Evolutionary conservation across 2,797 vertebrate genomes (phyloP), one percentile per base, ranked within the genome.

Genomic region (Lagodon rhomboides): DNA sequence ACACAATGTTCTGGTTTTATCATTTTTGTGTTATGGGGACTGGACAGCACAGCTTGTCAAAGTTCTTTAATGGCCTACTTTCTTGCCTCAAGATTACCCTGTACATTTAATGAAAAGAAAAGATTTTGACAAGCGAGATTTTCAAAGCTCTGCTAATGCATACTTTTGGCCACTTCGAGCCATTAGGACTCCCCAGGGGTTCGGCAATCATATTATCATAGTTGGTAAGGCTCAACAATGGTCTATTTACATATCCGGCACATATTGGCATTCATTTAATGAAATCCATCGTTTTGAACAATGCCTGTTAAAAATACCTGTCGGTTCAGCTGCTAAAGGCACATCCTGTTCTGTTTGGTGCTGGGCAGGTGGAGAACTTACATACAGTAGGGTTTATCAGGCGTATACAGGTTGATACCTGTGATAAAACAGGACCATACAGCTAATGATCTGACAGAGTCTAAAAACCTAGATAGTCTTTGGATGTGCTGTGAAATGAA

Each of bases 401-500:
- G 15, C 13, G 13, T 9, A 1, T 22, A 13, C 1, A 10, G 17
- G 49, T 38, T 38, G 7, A 16, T 34, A 62, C 2, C 25, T 12
- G 41, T 30, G 15, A 2, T n/a, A 9, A 78, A 16, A 38, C 38
- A 53, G 22, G 20, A 47, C 16, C 10, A 10, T 2, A 54, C 20
- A 34, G 30, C 30, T 34, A 34, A 34, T 6, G 30, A 34, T 34
- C 30, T 34, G 30, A 34, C 6, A 7, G 30, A 34, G 30, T 34
- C 5, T 34, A 34, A 34, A 34, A 34, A 34, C 5, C 5, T 6
- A 34, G 5, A 34, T 1, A 34, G 17, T 27, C 25, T 3, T 50
- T 20, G 63, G 30, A 68, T 43, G 66, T 9, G 44, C 61, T 55
- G 17, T 20, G 54, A n/a, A 49, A n/a, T n/a, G 20, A 18, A 67